Base-by-base conservation (phyloP, 2,113 vertebrate genomes). In the Phyllostomus hastatus region DNA sequence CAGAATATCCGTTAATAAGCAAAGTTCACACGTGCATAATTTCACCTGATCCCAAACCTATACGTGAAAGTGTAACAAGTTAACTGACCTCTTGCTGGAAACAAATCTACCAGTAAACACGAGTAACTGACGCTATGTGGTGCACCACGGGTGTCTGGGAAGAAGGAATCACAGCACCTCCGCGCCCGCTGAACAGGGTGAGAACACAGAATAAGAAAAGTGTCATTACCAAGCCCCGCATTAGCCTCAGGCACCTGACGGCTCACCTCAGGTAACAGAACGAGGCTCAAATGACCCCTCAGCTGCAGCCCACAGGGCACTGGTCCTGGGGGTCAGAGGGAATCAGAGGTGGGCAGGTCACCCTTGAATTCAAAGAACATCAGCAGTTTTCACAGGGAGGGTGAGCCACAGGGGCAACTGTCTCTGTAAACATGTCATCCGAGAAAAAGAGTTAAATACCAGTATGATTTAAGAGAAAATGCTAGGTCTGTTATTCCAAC, bases 51-150 rank as follows among this genome's bases (percentile, higher is more conserved):
- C 61, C 48, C 5, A 90, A 72, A 48, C 66, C 48, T 73, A 43
- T 28, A 35, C 50, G 85, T 24, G 66, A 24, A 69, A 75, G 48
- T 52, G 38, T 54, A 72, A 69, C 54, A 79, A 76, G 52, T 72
- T 96, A 78, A 95, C 1, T 93, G 91, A 81, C 48, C 83, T 85
- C 92, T 57, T 87, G 88, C 84, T 69, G 75, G 95, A 94, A 92
- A 89, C 0, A 0, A 73, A 83, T 69, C 88, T 75, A 75, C 43
- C 86, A 69, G 38, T 69, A 70, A 69, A 54, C 61, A 54, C 1
- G 35, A 80, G 73, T 31, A 46, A 64, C 83, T 91, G 69, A 81
- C 16, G 54, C 38, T 24, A 33, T 16, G 0, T 9, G 43, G 75
- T 35, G 41, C 88, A 82, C 57, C 41, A 57, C 46, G 22, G 41